A percentile compares a stretch with the other conserved stretches of the same genome.
Evolutionary conservation across 2,888 invertebrate species (phyloP).

Genomic region (Agapostemon virescens): DNA sequence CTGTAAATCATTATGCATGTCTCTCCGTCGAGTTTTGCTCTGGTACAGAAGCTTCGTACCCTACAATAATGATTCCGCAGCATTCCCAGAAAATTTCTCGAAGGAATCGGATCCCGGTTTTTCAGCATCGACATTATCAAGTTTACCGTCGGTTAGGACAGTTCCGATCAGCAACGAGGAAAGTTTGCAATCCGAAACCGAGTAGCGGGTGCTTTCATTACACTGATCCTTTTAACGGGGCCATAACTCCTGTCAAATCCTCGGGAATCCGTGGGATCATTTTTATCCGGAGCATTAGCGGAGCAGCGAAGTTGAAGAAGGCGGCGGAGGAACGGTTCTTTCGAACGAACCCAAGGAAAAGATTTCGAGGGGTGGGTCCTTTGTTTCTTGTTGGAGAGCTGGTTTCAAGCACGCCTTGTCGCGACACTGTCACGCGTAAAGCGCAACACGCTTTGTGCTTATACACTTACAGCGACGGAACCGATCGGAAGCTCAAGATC

Average conservation of each 20-base stretch:
- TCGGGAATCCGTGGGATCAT: constrained; percentile 35
- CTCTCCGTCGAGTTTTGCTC: background rate
- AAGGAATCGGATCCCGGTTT: background rate
- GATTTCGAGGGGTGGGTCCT: constrained; percentile 18
- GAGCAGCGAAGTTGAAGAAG: constrained; percentile 21
- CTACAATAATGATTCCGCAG: background rate
- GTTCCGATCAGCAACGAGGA: constrained; percentile 9
- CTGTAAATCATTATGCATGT: background rate
- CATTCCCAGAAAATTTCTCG: background rate
- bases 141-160: background rate
- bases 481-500: constrained; percentile 33
- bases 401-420: constrained; percentile 22
- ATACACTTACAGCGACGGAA: constrained; percentile 37
- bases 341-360: constrained; percentile 8
- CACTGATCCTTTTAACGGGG: constrained; percentile 40
- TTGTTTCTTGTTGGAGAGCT: constrained; percentile 29
- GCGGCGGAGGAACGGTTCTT: background rate
- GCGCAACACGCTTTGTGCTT: constrained; percentile 50
- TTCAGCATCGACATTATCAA: background rate
- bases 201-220: constrained; percentile 29
- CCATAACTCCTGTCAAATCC: constrained; percentile 26
- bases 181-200: constrained; percentile 5
- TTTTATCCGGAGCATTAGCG: constrained; percentile 40
- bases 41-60: background rate
- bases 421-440: constrained; percentile 41